Evolutionary conservation across 2,888 invertebrate genomes (phyloP), one percentile per base, ranked within the genome.

Genomic region (Gasteruption jaculator): DNA sequence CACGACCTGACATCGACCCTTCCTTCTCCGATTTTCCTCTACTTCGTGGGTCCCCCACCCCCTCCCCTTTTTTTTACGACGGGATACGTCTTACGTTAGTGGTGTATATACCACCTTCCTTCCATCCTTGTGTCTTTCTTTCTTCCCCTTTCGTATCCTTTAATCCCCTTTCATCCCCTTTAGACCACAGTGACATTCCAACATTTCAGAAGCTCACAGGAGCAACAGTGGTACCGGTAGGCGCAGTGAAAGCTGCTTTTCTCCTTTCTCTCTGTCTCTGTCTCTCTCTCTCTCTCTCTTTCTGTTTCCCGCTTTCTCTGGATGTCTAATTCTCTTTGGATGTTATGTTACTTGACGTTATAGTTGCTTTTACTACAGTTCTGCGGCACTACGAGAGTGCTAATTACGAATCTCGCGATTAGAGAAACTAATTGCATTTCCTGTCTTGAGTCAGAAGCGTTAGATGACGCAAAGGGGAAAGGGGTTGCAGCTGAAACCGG

Each of bases 1-100:
- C 56, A 58, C 57, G 55, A 53, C 48, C 48, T 46, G 36, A 47
- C 53, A 52, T 53, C 50, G 45, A 50, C 50, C 44, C 49, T 46
- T 38, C n/a, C n/a, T n/a, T n/a, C n/a, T n/a, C n/a, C n/a, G n/a
- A n/a, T n/a, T n/a, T n/a, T n/a, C n/a, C n/a, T n/a, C n/a, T n/a
- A n/a, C n/a, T n/a, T n/a, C n/a, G n/a, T 4, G 11, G 14, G 5
- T n/a, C n/a, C n/a, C n/a, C n/a, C n/a, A 5, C 5, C 30, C 30
- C 30, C 14, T 30, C 25, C 22, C 14, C 35, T 12, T 15, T 24
- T 6, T 24, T 24, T 3, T 5, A 25, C 15, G 16, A 22, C 30
- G 8, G n/a, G n/a, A 4, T 8, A 14, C 18, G n/a, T 30, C 10
- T 12, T 10, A 15, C 5, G 18, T 15, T 12, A 30, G 14, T 30